Conservation (phyloP, 35 echinoderm and acorn worm species). For the Eucidaris tribuloides region DNA sequence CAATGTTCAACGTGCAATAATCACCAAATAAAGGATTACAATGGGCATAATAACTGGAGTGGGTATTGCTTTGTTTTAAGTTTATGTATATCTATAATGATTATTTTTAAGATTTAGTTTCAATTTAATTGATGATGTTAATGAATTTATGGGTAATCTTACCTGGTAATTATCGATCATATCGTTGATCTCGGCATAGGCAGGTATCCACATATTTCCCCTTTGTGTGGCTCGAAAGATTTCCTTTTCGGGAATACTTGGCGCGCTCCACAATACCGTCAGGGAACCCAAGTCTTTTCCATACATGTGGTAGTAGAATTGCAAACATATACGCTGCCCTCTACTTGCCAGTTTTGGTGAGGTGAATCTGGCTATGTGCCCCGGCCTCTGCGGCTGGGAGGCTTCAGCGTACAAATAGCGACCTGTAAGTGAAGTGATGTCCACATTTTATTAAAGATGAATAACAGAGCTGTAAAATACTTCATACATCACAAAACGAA, state of each 20-base stretch:
- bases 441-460: too few relatives aligned
- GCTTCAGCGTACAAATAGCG: background rate
- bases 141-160: too few relatives aligned
- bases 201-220: background rate
- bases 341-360: background rate
- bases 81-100: too few relatives aligned
- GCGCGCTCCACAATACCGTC: background rate
- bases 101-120: too few relatives aligned
- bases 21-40: too few relatives aligned
- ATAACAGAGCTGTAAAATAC: too few relatives aligned
- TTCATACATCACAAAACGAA: too few relatives aligned
- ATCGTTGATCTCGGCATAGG: background rate
- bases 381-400: conserved; percentile 1
- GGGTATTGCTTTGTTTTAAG: too few relatives aligned
- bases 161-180: background rate
- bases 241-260: background rate
- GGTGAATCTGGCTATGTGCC: background rate
- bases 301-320: conserved; percentile 1
- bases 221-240: background rate
- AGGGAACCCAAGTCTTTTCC: background rate
- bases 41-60: too few relatives aligned
- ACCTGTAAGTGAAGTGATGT: background rate
- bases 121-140: too few relatives aligned
- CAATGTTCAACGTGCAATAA: too few relatives aligned
- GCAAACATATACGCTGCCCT: conserved; percentile 2